Evolutionary conservation across 1,140 invertebrate species (phyloP).

Genomic region (Saccostrea echinata): DNA sequence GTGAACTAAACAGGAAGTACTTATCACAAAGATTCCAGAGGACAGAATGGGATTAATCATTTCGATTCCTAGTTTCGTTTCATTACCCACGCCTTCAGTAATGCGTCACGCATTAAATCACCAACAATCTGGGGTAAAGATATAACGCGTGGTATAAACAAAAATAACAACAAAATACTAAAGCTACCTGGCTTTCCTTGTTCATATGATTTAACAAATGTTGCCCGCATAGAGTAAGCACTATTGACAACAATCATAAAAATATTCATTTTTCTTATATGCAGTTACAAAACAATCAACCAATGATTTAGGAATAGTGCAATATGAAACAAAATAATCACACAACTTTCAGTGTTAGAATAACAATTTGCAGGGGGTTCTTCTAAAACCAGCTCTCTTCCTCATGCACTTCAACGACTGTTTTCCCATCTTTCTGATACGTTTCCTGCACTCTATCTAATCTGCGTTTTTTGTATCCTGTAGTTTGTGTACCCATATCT

Average conservation of each 20-base stretch:
- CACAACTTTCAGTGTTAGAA: background rate
- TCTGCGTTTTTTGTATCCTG: background rate
- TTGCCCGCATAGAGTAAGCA: background rate
- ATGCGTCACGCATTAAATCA: too few species aligned
- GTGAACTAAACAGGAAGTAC: background rate
- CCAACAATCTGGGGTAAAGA: too few species aligned
- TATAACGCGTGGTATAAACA: background rate
- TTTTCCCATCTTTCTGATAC: background rate
- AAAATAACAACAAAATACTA: background rate
- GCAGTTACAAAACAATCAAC: background rate
- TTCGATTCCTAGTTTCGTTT: background rate
- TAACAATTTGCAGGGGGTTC: background rate
- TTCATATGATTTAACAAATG: background rate
- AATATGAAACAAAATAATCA: background rate
- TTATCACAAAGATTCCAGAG: background rate
- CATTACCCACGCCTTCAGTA: too few species aligned
- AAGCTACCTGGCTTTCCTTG: background rate
- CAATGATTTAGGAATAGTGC: background rate
- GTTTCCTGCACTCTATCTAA: background rate
- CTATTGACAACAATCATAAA: background rate
- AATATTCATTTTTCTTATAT: background rate
- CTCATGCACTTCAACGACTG: slow-evolving; percentile 1
- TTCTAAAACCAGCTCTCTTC: background rate
- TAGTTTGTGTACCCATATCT: background rate
- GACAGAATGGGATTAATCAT: background rate